phyloP scores from a whole-genome alignment of 2,113 vertebrate species.

The Platysteira castanea region DNA sequence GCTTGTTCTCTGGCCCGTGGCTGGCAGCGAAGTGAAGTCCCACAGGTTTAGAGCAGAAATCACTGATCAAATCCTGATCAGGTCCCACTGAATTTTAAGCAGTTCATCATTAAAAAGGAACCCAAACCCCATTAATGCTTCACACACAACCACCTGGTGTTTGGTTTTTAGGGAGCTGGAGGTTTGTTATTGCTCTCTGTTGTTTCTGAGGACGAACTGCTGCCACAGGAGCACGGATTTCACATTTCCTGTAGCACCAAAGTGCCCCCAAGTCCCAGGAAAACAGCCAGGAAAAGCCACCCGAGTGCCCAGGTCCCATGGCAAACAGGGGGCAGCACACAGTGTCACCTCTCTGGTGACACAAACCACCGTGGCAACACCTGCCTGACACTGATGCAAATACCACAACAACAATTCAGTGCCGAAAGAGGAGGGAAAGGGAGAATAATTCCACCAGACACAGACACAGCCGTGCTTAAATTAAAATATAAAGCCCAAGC shows the following conservation, averaged over 20 bases:
- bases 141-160: no score
- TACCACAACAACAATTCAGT: background rate
- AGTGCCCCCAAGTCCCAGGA: background rate
- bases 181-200: background rate
- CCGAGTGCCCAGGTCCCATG: accelerated
- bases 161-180: background rate
- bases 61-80: background rate
- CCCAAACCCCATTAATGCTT: background rate
- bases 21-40: background rate
- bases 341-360: background rate
- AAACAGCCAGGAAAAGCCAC: background rate
- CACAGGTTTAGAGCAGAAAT: background rate
- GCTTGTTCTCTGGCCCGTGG: accelerated
- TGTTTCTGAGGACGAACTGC: background rate
- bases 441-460: background rate
- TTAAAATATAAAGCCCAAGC: constrained; percentile 8
- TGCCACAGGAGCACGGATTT: accelerated
- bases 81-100: background rate
- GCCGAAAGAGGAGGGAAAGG: background rate
- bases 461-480: background rate
- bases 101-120: background rate
- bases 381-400: background rate
- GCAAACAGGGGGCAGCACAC: background rate
- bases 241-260: accelerated
- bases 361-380: background rate